Percentiles rank a stretch among this genome's conserved stretches.
phyloP scores from a whole-genome alignment of 2,888 invertebrate genomes.

The Ornithoptera alexandrae region DNA sequence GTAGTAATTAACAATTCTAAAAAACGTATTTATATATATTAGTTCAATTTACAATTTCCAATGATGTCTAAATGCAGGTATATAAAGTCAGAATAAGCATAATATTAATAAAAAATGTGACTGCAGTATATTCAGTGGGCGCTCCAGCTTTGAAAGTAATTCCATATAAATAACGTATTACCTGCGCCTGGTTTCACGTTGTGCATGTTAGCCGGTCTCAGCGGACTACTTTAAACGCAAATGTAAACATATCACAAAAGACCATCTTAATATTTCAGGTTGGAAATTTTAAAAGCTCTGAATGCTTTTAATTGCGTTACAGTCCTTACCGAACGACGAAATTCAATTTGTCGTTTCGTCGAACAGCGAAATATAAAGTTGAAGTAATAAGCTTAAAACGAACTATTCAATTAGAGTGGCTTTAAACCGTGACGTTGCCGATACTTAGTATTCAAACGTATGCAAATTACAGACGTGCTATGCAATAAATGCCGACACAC shows the following conservation, averaged over 20 bases:
- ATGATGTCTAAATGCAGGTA: neutral
- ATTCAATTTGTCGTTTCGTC: slow-evolving; percentile 26
- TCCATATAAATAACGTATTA: slow-evolving; percentile 67
- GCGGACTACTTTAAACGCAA: slow-evolving; percentile 26
- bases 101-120: slow-evolving; percentile 22
- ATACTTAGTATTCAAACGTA: slow-evolving; percentile 79
- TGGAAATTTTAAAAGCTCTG: slow-evolving; percentile 35
- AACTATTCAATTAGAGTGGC: slow-evolving; percentile 77
- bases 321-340: slow-evolving; percentile 18
- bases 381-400: slow-evolving; percentile 68
- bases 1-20: no score
- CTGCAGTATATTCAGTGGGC: slow-evolving; percentile 38
- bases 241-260: slow-evolving; percentile 13
- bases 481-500: slow-evolving; percentile 78
- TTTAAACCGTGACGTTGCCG: slow-evolving; percentile 67
- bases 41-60: neutral
- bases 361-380: slow-evolving; percentile 50
- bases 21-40: neutral
- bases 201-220: slow-evolving; percentile 37
- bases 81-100: neutral
- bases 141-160: slow-evolving; percentile 43
- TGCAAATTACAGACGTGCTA: slow-evolving; percentile 79
- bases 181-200: slow-evolving; percentile 36
- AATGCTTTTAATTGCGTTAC: slow-evolving; percentile 21
- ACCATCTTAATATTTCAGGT: slow-evolving; percentile 20